phyloP scores from a whole-genome alignment of 2,797 vertebrate species.

The Clamator glandarius region DNA sequence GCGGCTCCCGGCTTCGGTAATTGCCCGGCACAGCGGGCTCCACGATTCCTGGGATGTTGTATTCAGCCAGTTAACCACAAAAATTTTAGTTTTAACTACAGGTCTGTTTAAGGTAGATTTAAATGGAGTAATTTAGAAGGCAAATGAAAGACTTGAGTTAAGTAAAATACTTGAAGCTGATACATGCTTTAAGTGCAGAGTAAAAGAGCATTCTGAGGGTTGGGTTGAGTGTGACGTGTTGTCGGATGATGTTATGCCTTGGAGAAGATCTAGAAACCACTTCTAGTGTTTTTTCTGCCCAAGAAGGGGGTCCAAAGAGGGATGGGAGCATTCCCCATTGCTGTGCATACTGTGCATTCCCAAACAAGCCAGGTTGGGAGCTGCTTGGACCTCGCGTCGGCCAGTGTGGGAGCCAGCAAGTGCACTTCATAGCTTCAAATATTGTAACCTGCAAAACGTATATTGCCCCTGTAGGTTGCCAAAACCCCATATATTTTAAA shows the following conservation, averaged over 20 bases:
- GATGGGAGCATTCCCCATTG: background rate
- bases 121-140: conserved; percentile 23
- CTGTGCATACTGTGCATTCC: rapidly evolving
- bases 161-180: background rate
- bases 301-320: rapidly evolving
- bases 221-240: background rate
- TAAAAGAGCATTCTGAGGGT: background rate
- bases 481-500: rapidly evolving
- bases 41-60: background rate
- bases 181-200: background rate
- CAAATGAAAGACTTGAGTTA: background rate
- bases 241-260: rapidly evolving
- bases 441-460: background rate
- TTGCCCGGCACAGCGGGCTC: background rate
- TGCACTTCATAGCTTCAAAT: background rate
- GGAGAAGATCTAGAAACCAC: background rate
- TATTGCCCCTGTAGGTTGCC: background rate
- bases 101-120: conserved; percentile 6
- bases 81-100: background rate
- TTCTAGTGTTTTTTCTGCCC: background rate
- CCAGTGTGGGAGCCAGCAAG: background rate
- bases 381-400: background rate
- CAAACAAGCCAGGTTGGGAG: rapidly evolving
- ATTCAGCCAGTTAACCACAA: background rate
- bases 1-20: background rate